Conservation (phyloP, 1,140 invertebrate species). For the Asbolus verrucosus region DNA sequence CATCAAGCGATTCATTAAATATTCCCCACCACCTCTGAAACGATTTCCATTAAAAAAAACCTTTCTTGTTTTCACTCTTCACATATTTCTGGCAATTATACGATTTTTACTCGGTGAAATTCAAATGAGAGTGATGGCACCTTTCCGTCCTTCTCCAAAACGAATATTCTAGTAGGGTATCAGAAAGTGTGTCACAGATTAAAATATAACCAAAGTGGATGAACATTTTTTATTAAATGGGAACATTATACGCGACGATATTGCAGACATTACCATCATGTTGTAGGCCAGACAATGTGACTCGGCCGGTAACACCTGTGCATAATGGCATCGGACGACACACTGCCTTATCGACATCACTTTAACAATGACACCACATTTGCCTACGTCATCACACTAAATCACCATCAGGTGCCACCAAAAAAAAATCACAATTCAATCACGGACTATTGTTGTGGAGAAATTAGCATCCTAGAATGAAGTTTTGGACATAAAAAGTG, state of each 20-base stretch:
- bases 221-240: slow-evolving; percentile 43
- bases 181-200: slow-evolving; percentile 2
- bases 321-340: slow-evolving; percentile 41
- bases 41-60: background rate
- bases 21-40: background rate
- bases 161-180: background rate
- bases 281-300: slow-evolving; percentile 44
- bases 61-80: background rate
- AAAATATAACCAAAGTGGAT: slow-evolving; percentile 18
- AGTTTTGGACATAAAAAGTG: background rate
- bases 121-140: background rate
- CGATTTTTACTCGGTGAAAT: background rate
- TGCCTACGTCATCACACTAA: slow-evolving; percentile 18
- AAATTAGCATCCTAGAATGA: slow-evolving; percentile 21
- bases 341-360: slow-evolving; percentile 33
- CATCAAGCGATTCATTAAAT: slow-evolving; percentile 14
- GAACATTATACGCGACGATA: slow-evolving; percentile 41
- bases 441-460: background rate
- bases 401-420: too few relatives aligned
- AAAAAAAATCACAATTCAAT: background rate
- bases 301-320: slow-evolving; percentile 41
- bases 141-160: slow-evolving; percentile 8
- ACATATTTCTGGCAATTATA: slow-evolving; percentile 8
- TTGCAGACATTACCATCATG: slow-evolving; percentile 46
- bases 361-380: slow-evolving; percentile 16